Evolutionary conservation across 1,140 invertebrate species (phyloP).

Genomic region (Phthorimaea operculella): DNA sequence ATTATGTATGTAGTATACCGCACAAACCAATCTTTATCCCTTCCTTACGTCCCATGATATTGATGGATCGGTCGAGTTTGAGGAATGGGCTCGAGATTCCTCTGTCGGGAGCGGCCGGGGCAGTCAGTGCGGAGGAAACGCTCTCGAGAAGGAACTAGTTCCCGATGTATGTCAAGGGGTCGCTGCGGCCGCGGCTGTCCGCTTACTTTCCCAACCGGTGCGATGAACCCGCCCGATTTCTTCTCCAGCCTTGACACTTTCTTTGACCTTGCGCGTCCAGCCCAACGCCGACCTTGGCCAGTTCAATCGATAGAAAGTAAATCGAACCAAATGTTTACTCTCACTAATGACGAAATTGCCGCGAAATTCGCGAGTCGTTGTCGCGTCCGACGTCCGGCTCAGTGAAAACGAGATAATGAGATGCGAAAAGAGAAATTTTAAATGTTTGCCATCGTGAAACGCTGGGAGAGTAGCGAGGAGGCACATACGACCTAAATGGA

Average conservation of each 20-base stretch:
- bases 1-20: slow-evolving; percentile 56
- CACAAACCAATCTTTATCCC: slow-evolving; percentile 40
- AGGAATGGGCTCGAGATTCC: neutral
- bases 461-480: slow-evolving; percentile 53
- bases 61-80: neutral
- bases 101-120: slow-evolving; percentile 16
- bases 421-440: slow-evolving; percentile 67
- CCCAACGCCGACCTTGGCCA: slow-evolving; percentile 45
- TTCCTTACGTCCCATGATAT: slow-evolving; percentile 22
- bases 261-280: slow-evolving; percentile 47
- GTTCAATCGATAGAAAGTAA: slow-evolving; percentile 49
- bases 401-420: slow-evolving; percentile 65
- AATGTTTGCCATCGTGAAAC: slow-evolving; percentile 62
- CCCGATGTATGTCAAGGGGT: slow-evolving; percentile 59
- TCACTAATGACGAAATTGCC: slow-evolving; percentile 52
- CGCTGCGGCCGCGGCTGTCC: slow-evolving; percentile 27
- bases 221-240: slow-evolving; percentile 57
- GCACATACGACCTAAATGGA: slow-evolving; percentile 56
- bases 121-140: slow-evolving; percentile 18
- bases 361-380: slow-evolving; percentile 46
- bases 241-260: slow-evolving; percentile 65
- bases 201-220: slow-evolving; percentile 59
- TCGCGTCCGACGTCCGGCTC: slow-evolving; percentile 38
- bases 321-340: slow-evolving; percentile 49
- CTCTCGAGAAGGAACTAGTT: slow-evolving; percentile 44